Percentiles rank a stretch among this genome's conserved stretches.
Conservation (phyloP, 2,113 vertebrate species). For the Malurus melanocephalus region DNA sequence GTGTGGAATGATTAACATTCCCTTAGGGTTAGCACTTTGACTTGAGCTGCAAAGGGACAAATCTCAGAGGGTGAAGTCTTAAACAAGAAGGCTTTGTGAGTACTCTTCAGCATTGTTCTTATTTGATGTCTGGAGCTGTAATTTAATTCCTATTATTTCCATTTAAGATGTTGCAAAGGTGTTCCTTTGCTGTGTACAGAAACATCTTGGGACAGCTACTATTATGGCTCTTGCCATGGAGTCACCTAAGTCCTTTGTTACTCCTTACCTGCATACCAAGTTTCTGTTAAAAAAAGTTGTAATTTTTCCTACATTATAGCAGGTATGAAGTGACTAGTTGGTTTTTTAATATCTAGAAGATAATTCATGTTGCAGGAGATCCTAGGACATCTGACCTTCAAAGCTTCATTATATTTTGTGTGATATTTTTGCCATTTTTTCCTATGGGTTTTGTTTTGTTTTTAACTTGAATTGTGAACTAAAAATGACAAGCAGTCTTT, state of each 20-base stretch:
- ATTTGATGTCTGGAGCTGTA: not conserved
- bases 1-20: not conserved
- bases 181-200: not conserved
- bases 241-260: not conserved
- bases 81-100: not conserved
- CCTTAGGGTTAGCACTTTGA: not conserved
- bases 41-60: not conserved
- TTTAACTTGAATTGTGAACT: not conserved
- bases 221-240: not conserved
- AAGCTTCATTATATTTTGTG: not conserved
- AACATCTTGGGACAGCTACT: not conserved
- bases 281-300: not conserved
- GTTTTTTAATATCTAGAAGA: not conserved
- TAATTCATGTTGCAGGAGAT: constrained; percentile 32
- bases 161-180: not conserved
- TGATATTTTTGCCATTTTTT: not conserved
- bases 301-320: not conserved
- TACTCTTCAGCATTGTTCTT: not conserved
- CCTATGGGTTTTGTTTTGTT: not conserved
- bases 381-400: constrained; percentile 5
- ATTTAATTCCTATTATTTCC: not conserved
- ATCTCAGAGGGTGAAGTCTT: not conserved
- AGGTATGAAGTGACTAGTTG: not conserved
- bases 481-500: not conserved
- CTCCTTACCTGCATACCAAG: not conserved